Conservation (phyloP, 2,113 vertebrate genomes). For the Perca flavescens region DNA sequence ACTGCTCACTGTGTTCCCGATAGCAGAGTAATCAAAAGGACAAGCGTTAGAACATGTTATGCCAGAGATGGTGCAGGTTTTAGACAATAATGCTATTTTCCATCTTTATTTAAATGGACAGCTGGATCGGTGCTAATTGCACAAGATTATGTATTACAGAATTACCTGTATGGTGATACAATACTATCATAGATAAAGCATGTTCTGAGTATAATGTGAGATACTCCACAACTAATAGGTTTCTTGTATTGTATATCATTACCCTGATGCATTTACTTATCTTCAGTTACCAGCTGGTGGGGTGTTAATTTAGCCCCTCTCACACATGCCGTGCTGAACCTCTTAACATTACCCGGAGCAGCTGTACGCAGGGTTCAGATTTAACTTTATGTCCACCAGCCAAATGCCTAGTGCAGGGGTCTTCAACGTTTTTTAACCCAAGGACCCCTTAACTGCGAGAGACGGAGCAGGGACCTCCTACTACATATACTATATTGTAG, state of each 20-base stretch:
- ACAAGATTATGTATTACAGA: background rate
- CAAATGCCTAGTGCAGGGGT: too few relatives aligned
- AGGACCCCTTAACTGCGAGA: too few relatives aligned
- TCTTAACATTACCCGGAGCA: too few relatives aligned
- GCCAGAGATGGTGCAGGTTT: background rate
- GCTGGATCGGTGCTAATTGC: background rate
- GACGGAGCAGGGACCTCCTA: too few relatives aligned
- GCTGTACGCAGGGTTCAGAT: too few relatives aligned
- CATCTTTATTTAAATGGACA: background rate
- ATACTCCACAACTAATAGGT: background rate
- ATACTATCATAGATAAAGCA: background rate
- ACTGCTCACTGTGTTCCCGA: constrained; percentile 56
- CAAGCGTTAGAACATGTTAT: background rate
- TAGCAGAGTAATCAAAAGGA: constrained; percentile 20
- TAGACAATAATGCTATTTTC: background rate
- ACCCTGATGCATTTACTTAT: background rate
- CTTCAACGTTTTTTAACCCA: too few relatives aligned
- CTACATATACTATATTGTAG: too few relatives aligned
- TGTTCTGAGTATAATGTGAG: background rate
- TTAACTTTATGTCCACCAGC: too few relatives aligned
- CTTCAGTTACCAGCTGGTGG: background rate
- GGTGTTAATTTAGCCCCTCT: background rate
- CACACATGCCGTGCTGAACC: too few relatives aligned
- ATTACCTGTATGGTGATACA: too few relatives aligned
- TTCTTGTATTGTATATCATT: background rate